A percentile compares a stretch with the other conserved stretches of the same genome.
phyloP scores from a whole-genome alignment of 2,888 invertebrate species.

The Dichetophora obliterata region DNA sequence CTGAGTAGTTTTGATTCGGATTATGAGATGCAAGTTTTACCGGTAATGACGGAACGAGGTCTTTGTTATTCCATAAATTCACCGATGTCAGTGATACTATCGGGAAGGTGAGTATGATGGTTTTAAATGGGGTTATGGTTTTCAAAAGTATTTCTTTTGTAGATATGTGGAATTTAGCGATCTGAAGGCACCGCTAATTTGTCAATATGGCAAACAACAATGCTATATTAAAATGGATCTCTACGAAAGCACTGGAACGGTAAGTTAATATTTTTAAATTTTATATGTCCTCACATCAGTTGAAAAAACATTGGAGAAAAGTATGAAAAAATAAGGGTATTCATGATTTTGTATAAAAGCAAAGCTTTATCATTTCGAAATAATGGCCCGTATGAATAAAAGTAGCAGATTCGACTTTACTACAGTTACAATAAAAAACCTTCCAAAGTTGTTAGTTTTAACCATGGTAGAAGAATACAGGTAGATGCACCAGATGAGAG shows the following conservation, averaged over 20 bases:
- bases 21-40: constrained; percentile 56
- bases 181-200: constrained; percentile 56
- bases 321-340: too few species aligned
- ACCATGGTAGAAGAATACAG: too few species aligned
- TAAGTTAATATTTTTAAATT: constrained; percentile 45
- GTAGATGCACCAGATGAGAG: too few species aligned
- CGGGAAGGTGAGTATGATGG: constrained; percentile 53
- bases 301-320: too few species aligned
- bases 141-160: background rate
- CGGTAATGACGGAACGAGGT: constrained; percentile 77
- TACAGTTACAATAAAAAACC: too few species aligned
- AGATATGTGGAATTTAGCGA: constrained; percentile 52
- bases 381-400: too few species aligned
- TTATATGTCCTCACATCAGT: too few species aligned
- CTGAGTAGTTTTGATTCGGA: constrained; percentile 59
- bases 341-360: too few species aligned
- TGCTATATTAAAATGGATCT: constrained; percentile 67
- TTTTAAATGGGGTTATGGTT: too few species aligned
- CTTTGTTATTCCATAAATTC: constrained; percentile 77
- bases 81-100: constrained; percentile 59
- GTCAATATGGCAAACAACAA: constrained; percentile 65
- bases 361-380: too few species aligned
- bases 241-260: constrained; percentile 64
- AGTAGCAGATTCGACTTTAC: too few species aligned
- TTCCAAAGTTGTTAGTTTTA: too few species aligned